Percentiles rank a stretch among this genome's conserved stretches.
phyloP scores from a whole-genome alignment of 2,888 invertebrate genomes.

The Piscicola geometra region DNA sequence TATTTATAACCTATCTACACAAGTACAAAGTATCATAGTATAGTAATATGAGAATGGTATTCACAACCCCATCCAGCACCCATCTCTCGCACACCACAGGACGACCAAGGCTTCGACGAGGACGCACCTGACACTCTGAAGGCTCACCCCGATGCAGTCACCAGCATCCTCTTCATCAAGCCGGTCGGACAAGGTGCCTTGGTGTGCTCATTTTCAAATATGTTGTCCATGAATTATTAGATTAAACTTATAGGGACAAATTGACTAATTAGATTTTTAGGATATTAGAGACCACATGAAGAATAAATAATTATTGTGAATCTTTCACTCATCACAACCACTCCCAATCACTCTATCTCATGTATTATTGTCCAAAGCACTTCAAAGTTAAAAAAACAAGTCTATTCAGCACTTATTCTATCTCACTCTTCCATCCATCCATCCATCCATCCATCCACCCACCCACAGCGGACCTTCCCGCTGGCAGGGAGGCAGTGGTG shows the following conservation, averaged over 20 bases:
- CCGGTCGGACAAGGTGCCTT: conserved; percentile 47
- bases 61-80: neutral
- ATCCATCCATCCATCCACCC: conserved; percentile 29
- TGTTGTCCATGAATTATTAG: neutral
- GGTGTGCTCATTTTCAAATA: neutral
- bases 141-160: conserved; percentile 84
- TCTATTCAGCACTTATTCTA: no score
- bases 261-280: neutral
- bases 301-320: no score
- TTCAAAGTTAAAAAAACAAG: no score
- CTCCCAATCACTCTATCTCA: no score
- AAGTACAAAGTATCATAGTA: neutral
- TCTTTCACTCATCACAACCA: no score
- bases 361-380: no score
- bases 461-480: conserved; percentile 70
- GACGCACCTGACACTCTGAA: conserved; percentile 56
- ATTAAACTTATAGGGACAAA: neutral
- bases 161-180: conserved; percentile 73
- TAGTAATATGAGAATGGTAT: neutral
- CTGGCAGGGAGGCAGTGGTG: conserved; percentile 86
- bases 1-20: neutral
- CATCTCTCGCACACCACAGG: no score
- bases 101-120: conserved; percentile 49
- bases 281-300: no score
- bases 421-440: neutral